Conservation (phyloP, 1,140 invertebrate species). For the Leptopilina boulardi region DNA sequence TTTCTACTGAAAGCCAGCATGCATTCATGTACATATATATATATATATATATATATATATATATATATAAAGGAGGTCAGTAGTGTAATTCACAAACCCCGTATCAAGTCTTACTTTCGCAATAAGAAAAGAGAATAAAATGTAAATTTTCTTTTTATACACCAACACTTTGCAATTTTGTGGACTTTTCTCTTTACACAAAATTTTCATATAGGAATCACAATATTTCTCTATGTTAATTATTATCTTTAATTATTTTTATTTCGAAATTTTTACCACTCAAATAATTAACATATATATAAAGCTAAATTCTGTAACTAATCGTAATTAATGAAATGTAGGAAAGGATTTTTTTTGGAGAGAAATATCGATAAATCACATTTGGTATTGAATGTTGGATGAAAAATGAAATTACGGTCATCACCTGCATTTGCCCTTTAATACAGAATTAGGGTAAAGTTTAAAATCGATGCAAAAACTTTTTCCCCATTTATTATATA, state of each 20-base stretch:
- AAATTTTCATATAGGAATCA: not conserved
- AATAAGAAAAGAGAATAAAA: slow-evolving; percentile 25
- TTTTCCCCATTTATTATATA: slow-evolving; percentile 6
- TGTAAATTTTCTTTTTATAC: slow-evolving; percentile 3
- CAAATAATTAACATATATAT: too few relatives aligned
- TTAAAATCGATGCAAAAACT: not conserved
- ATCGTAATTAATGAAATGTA: too few relatives aligned
- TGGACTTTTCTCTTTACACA: not conserved
- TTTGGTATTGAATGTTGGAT: not conserved
- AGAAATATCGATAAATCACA: not conserved
- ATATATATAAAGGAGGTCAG: slow-evolving; percentile 24
- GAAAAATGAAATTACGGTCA: not conserved
- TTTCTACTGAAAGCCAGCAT: slow-evolving; percentile 7
- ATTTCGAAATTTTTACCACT: too few relatives aligned
- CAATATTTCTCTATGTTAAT: too few relatives aligned
- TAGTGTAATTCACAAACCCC: not conserved
- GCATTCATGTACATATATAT: slow-evolving; percentile 3
- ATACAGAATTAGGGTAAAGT: not conserved
- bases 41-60: too few relatives aligned
- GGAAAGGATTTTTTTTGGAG: not conserved
- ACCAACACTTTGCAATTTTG: not conserved
- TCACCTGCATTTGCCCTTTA: not conserved
- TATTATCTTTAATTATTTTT: too few relatives aligned
- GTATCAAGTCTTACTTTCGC: slow-evolving; percentile 19
- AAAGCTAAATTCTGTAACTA: too few relatives aligned